Base-by-base conservation (phyloP, 2,888 invertebrate species). In the Ennomos erosarius region DNA sequence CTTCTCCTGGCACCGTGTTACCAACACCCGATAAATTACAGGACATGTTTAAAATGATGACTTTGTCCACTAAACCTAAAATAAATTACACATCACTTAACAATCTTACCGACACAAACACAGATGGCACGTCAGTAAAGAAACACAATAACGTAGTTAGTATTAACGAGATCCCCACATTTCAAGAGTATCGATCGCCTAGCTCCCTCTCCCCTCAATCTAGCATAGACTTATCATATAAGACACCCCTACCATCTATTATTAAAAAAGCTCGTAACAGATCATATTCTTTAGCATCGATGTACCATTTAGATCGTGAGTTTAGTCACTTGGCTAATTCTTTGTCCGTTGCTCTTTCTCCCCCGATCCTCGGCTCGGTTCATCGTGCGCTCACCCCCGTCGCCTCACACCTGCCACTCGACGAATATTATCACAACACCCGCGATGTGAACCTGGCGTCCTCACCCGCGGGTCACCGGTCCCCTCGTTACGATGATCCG, bases 241-340 rank as follows among this genome's bases (percentile, higher is more conserved):
- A 74, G 62, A 81, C 82, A 76, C 87, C 87, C 64, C 72, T 85
- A 61, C 81, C 85, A 60, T 84, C 85, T 65, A 86, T 85, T 71
- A 85, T 85, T 70, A 87, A 85, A 70, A 84, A 82, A 68, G 81
- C 85, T 84, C 84, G 84, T 45, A 69, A 74, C 65, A 82, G 88
- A 65, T 85, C 88, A 50, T 78, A 79, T 73, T 88, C 88, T 72
- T 65, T 88, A 79, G 79, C 82, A 72, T 74, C 83, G 66, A 74
- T 77, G 59, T 70, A 84, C 71, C 85, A 84, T 79, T 79, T 89
- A 85, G 83, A 85, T 75, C 75, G 77, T 75, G 82, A 88, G 73
- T 80, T 82, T 75, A 90, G 90, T 89, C 86, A 82, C 85, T 86
- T 92, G 84, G 92, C 94, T 94, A 94, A 94, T 91, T 93, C 89